Evolutionary conservation across 2,797 vertebrate genomes (phyloP), one percentile per base, ranked within the genome.

Genomic region (Scyliorhinus canicula): DNA sequence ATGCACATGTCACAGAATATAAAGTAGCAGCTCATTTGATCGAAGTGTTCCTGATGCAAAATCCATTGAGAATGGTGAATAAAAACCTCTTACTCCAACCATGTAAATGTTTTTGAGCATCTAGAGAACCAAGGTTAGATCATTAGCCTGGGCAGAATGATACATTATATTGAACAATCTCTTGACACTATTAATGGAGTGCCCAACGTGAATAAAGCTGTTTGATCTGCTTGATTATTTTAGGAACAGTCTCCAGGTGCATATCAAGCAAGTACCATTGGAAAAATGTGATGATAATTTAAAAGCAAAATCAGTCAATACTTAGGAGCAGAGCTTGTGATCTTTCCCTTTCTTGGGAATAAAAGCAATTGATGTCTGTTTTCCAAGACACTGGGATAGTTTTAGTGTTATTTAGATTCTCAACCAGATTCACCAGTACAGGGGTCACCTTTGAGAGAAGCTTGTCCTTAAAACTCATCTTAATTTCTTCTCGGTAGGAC

Each of bases 131-230:
- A 71, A 94, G 44, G 93, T 21, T 94, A 94, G 44, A 71, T 52
- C 93, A 94, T 94, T 74, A 93, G 67, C 47, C 93, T n/a, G 47
- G 55, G 44, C 47, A 94, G 93, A 74, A 12, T 74, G 44, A 35
- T 93, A 60, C 91, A 67, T 93, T 93, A 93, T 94, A 74, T 94
- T 94, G 71, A 94, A 94, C 47, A 69, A 94, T 71, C 47, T 52
- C 7, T 11, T 94, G 65, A 94, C 93, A 55, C 28, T 52, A 74
- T 94, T 94, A 94, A 50, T 74, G 63, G 93, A 94, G 67, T n/a
- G 47, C 11, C 47, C 93, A 71, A 52, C 93, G 24, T 94, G 93
- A 94, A 74, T n/a, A 94, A 94, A 94, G 28, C 93, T 50, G 44
- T 71, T 52, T 94, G 67, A 94, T 71, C 44, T 71, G 67, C 44